Evolutionary conservation across 2,797 vertebrate species (phyloP).

Genomic region (Gadopsis marmoratus): DNA sequence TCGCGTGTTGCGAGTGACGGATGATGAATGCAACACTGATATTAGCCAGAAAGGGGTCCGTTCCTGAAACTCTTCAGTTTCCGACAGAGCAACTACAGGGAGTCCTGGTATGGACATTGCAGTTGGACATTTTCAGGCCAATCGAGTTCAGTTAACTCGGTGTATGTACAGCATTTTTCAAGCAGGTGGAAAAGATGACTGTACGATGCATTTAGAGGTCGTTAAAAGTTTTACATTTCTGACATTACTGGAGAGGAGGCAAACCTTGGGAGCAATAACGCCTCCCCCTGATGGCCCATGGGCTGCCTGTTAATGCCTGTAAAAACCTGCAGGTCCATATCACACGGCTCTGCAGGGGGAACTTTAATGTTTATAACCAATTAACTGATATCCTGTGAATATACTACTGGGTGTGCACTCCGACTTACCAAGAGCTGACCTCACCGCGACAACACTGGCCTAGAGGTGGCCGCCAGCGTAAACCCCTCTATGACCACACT

Average conservation of each 20-base stretch:
- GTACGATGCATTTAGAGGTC: constrained; percentile 24
- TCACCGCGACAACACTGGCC: neutral
- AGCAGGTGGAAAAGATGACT: constrained; percentile 3
- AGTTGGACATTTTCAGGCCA: neutral
- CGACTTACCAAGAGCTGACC: constrained; percentile 4
- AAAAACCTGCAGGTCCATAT: constrained; percentile 5
- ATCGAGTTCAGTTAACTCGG: neutral
- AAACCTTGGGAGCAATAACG: constrained; percentile 13
- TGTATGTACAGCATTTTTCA: neutral
- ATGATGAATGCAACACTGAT: neutral
- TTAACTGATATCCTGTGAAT: constrained; percentile 15
- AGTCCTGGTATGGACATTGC: no score
- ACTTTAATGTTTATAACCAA: constrained; percentile 5
- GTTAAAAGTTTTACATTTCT: constrained; percentile 38
- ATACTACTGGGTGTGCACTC: neutral
- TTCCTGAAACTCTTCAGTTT: neutral
- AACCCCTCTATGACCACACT: constrained; percentile 11
- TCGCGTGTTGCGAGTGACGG: no score
- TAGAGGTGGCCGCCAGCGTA: neutral
- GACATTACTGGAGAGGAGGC: constrained; percentile 13
- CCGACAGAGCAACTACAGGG: neutral
- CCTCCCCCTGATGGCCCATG: constrained; percentile 5
- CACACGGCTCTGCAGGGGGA: neutral
- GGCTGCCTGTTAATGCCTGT: constrained; percentile 28
- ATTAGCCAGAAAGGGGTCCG: neutral